phyloP scores from a whole-genome alignment of 2,797 vertebrate genomes.

The Oreochromis grahami region DNA sequence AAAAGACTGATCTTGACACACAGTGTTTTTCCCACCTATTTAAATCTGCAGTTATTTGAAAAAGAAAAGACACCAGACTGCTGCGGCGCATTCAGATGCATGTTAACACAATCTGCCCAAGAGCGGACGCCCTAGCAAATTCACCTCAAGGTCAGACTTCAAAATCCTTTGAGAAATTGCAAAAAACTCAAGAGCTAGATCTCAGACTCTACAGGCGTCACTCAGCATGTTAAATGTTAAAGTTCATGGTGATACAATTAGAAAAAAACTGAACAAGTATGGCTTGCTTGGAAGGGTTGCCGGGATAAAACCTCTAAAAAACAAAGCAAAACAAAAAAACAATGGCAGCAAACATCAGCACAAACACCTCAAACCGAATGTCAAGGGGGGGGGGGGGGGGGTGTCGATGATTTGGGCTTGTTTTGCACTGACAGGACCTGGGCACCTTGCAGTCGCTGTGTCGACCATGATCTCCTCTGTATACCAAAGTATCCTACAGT shows the following conservation, averaged over 20 bases:
- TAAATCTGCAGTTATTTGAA: background rate
- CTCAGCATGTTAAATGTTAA: background rate
- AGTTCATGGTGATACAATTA: background rate
- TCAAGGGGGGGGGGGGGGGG: background rate
- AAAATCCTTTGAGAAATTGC: background rate
- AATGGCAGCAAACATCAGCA: background rate
- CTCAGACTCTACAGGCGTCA: background rate
- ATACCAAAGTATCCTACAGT: background rate
- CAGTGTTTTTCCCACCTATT: background rate
- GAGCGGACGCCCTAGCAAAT: fast-evolving
- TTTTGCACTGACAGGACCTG: background rate
- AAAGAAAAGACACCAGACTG: background rate
- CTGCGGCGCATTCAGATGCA: background rate
- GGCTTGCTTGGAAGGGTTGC: background rate
- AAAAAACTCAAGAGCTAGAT: background rate
- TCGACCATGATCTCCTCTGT: background rate
- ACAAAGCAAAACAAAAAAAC: background rate
- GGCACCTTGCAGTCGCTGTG: background rate
- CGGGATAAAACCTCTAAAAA: background rate
- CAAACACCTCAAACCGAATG: background rate
- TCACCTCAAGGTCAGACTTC: background rate
- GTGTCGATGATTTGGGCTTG: background rate
- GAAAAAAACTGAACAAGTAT: background rate
- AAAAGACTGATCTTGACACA: background rate
- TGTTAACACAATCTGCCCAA: background rate